phyloP scores from a whole-genome alignment of 2,888 invertebrate genomes.

The Thelaira solivaga region DNA sequence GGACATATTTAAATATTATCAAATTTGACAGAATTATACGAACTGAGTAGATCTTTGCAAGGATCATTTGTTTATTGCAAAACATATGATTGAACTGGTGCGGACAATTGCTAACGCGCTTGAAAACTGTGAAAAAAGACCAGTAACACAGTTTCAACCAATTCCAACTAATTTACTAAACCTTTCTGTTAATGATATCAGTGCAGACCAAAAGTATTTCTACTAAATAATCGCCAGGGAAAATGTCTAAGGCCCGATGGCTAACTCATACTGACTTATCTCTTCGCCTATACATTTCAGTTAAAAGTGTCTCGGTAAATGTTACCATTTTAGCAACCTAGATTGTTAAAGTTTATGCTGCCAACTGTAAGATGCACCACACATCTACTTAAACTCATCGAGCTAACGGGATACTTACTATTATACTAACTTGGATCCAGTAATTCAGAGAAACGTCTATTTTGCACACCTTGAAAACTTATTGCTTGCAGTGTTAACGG shows the following conservation, averaged over 20 bases:
- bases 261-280: background rate
- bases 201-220: conserved; percentile 49
- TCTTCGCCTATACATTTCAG: background rate
- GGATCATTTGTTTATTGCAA: conserved; percentile 36
- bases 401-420: background rate
- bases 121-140: background rate
- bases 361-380: conserved; percentile 15
- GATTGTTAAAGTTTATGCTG: background rate
- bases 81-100: conserved; percentile 41
- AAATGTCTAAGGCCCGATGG: conserved; percentile 12
- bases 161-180: conserved; percentile 27
- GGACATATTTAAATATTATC: conserved; percentile 23
- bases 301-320: background rate
- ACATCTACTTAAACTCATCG: conserved; percentile 9
- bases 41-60: conserved; percentile 35
- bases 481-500: background rate
- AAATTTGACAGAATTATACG: conserved; percentile 42
- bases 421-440: background rate
- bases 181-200: conserved; percentile 24
- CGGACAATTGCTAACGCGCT: conserved; percentile 18
- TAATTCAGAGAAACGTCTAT: background rate
- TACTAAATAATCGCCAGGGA: conserved; percentile 37
- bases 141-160: too few relatives aligned
- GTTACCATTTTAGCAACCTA: background rate
- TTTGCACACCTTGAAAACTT: conserved; percentile 20